Evolutionary conservation across 2,888 invertebrate species (phyloP), one percentile per base, ranked within the genome.

Genomic region (Spodoptera exigua): DNA sequence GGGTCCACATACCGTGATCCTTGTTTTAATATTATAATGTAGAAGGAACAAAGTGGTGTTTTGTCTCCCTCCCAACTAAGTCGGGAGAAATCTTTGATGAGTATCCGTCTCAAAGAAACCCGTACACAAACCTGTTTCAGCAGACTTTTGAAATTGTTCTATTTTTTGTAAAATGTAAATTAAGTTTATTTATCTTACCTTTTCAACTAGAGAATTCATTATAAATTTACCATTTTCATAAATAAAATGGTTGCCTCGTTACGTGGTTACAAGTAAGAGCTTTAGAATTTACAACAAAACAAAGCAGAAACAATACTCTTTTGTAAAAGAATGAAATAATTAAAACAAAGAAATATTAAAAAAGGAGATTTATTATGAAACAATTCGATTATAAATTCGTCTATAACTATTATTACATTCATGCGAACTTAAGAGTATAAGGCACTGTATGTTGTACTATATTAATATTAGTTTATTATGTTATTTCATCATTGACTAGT

Each of bases 401-500:
- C 9, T 73, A 45, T 55, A 48, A 56, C 21, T 58, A 77, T 41
- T 59, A 61, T 61, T 66, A 75, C 62, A 64, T 65, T 37, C 52
- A 48, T 57, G 12, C 39, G 18, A 61, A 76, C 74, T 73, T 76
- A 66, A 58, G 47, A 66, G 46, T 74, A 67, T 76, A 79, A 79
- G 81, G 81, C 79, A 79, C 78, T 64, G 55, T 55, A 27, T 66
- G 35, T 78, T 72, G 74, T 80, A 78, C 79, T 73, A 68, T 63
- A 27, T 9, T 3, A 27, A 27, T 27, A 27, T 27, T 27, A 4
- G 27, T 27, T 27, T 27, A 66, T 59, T 61, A 71, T 66, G 66
- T 71, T 67, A 43, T 66, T 70, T 70, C 53, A 62, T 69, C 74
- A 72, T 70, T 85, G 85, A 86, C 85, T 86, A 86, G 85, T 76